phyloP scores from a whole-genome alignment of 1,140 invertebrate species.

The Trichonephila clavipes region DNA sequence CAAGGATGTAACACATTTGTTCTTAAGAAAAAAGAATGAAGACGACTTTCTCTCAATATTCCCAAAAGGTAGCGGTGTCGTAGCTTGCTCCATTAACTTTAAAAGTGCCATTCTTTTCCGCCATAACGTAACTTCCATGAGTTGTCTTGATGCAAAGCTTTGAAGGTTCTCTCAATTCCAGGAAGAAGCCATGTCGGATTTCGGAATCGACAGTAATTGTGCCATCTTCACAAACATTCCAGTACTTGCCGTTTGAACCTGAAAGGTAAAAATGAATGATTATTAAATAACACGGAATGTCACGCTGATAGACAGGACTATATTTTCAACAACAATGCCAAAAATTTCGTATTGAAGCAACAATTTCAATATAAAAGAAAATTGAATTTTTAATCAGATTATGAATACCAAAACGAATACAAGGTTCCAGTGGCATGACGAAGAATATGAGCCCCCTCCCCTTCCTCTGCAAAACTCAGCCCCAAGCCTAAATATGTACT shows the following conservation, averaged over 20 bases:
- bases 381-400: too few species aligned
- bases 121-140: conserved; percentile 90
- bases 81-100: conserved; percentile 90
- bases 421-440: too few species aligned
- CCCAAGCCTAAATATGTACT: too few species aligned
- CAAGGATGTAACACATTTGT: not conserved
- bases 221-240: conserved; percentile 92
- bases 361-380: too few species aligned
- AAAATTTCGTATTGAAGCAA: too few species aligned
- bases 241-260: conserved; percentile 91
- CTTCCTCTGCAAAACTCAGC: too few species aligned
- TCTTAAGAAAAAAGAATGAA: not conserved
- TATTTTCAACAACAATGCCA: too few species aligned
- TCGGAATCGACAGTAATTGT: conserved; percentile 91
- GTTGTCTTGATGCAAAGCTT: conserved; percentile 92
- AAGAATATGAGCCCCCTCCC: too few species aligned
- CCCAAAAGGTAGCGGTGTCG: conserved; percentile 93
- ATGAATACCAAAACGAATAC: too few species aligned
- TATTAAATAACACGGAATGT: not conserved
- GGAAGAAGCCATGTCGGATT: conserved; percentile 91
- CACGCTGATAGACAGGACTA: too few species aligned
- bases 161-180: conserved; percentile 95
- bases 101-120: conserved; percentile 96
- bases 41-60: conserved; percentile 86
- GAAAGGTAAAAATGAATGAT: not conserved